phyloP scores from a whole-genome alignment of 2,113 vertebrate genomes.

The Lophura nycthemera region DNA sequence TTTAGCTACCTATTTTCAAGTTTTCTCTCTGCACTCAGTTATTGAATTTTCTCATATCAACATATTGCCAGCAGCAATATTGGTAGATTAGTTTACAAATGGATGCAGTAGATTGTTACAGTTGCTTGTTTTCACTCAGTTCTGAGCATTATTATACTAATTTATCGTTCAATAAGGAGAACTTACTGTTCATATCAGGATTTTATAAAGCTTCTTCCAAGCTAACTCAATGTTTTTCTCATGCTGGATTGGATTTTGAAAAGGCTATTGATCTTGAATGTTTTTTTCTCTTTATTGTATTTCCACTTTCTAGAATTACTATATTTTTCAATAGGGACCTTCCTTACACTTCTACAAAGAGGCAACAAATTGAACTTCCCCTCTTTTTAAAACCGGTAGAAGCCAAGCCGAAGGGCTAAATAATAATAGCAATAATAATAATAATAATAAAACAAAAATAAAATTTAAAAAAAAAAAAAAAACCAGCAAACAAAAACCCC shows the following conservation, averaged over 20 bases:
- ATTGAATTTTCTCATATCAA: background rate
- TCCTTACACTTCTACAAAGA: background rate
- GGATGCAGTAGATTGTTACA: background rate
- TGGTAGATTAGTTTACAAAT: conserved; percentile 37
- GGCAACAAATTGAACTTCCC: background rate
- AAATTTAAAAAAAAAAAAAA: background rate
- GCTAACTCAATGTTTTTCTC: conserved; percentile 51
- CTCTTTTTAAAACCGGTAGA: background rate
- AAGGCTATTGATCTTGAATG: conserved; percentile 25
- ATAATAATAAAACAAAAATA: background rate
- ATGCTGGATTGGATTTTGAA: conserved; percentile 13
- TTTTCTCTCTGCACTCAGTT: background rate
- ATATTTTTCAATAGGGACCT: background rate
- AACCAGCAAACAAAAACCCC: background rate
- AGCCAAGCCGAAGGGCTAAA: background rate
- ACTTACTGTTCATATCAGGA: conserved; percentile 22
- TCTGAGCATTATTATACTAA: conserved; percentile 24
- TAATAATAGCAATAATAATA: background rate
- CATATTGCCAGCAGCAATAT: background rate
- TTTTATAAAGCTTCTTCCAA: conserved; percentile 57
- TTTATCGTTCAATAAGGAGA: conserved; percentile 31
- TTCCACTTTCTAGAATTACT: background rate
- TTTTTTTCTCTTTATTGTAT: conserved; percentile 7
- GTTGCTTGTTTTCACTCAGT: background rate
- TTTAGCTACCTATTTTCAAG: background rate